phyloP scores from a whole-genome alignment of 2,797 vertebrate genomes.

The Rhincodon typus region DNA sequence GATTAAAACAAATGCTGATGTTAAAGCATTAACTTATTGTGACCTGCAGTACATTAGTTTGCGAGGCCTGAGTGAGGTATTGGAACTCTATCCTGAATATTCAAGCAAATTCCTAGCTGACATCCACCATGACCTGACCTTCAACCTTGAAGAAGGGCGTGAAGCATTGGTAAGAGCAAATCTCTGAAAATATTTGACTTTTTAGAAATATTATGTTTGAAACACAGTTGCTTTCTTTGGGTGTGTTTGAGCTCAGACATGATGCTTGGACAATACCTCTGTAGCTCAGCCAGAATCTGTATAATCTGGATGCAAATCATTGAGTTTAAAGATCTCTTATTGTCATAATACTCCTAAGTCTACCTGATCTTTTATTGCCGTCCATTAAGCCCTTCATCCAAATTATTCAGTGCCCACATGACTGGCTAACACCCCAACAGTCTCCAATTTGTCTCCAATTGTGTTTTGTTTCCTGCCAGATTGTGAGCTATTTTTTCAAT shows the following conservation, averaged over 20 bases:
- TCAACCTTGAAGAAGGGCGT: constrained; percentile 87
- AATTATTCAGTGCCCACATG: too few relatives aligned
- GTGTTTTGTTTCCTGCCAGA: not conserved
- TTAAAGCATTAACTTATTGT: constrained; percentile 92
- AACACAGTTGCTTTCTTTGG: not conserved
- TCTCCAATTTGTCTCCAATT: not conserved
- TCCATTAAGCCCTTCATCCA: not conserved
- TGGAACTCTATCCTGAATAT: constrained; percentile 85
- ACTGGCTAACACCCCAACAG: not conserved
- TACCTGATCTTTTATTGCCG: not conserved
- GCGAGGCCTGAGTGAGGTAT: constrained; percentile 75
- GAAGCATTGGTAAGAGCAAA: constrained; percentile 70
- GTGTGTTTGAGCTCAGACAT: not conserved
- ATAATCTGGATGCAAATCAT: not conserved
- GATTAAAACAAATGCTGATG: constrained; percentile 86
- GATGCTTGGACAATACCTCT: not conserved
- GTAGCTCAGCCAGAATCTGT: not conserved
- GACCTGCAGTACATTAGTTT: constrained; percentile 86
- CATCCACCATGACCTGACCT: constrained; percentile 86
- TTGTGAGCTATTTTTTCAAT: not conserved
- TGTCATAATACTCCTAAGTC: not conserved
- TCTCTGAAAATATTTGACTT: not conserved
- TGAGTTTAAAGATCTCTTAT: not conserved
- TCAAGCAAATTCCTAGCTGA: constrained; percentile 73
- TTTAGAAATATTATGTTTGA: not conserved